Evolutionary conservation across 2,888 invertebrate species (phyloP), one percentile per base, ranked within the genome.

Genomic region (Amphipoea oculea): DNA sequence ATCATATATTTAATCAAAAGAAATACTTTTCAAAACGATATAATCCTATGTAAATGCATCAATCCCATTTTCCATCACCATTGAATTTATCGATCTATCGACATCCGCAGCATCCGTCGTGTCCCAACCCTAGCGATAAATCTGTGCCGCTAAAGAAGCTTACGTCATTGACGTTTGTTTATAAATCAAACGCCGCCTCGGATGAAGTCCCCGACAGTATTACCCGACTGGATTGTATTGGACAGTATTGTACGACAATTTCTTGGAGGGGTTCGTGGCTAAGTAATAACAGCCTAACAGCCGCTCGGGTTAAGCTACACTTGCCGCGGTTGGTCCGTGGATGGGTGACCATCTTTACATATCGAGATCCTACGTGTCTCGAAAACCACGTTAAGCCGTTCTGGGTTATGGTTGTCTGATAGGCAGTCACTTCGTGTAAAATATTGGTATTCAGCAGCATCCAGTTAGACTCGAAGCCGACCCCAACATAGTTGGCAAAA

Each of bases 141-240:
- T 96, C 96, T 94, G 94, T 92, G 94, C 95, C 95, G 95, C 95
- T 96, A 96, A 96, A 96, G 96, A 95, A 96, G 96, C 96, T 96
- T 95, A 96, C 96, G 96, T 97, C 96, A 96, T 92, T 95, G 96
- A 96, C 94, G 95, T 95, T 97, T 97, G 96, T 96, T 97, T 96
- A 96, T 96, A 96, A 96, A 96, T 95, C 95, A 95, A 93, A 94
- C 93, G 92, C 92, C 92, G 92, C 92, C 92, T 91, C 89, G 90
- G 87, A 82, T 88, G 85, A 82, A 85, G 88, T 89, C 90, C 89
- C 90, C 89, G 90, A 90, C 89, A 85, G 83, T 84, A 79, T 84
- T 85, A 89, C 67, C 78, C 86, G 83, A 81, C 89, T 73, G 73
- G 84, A 76, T 91, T 86, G 63, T 67, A 73, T 73, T 68, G 71